These are phyloP conservation scores for Florisuga fusca DNA, from an alignment of 2,797 vertebrate genomes.

Conservation along the genomic window DNA sequence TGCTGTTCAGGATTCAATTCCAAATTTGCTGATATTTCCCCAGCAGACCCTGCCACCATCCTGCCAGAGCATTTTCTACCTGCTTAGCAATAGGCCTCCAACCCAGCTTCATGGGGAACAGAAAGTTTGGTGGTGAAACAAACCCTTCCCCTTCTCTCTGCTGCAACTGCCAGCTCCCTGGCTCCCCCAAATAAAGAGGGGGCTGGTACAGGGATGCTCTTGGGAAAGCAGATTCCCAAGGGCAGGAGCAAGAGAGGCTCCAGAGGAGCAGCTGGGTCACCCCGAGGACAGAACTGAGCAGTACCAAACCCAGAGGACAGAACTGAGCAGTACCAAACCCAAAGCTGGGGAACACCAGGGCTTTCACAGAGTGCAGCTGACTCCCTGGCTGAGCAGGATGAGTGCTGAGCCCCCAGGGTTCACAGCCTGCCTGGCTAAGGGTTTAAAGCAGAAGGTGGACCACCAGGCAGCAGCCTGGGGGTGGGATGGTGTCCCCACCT, in stretches of 20 bases:
- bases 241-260: neutral
- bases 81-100: neutral
- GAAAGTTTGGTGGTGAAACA: neutral
- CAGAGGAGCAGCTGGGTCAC: accelerated
- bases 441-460: neutral
- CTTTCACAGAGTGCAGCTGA: accelerated
- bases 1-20: neutral
- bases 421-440: neutral
- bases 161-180: neutral
- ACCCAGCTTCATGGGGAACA: neutral
- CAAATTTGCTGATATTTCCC: neutral
- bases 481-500: too few species aligned
- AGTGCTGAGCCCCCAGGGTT: accelerated
- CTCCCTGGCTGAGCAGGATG: accelerated
- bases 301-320: neutral
- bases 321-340: neutral
- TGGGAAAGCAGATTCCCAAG: accelerated
- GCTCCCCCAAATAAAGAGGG: neutral
- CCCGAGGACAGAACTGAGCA: neutral
- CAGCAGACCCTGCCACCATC: neutral
- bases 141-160: neutral
- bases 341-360: too few species aligned
- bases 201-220: neutral
- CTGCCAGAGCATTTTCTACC: neutral
- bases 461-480: accelerated